Evolutionary conservation across 1,140 invertebrate genomes (phyloP).

Genomic region (Lepidurus arcticus): DNA sequence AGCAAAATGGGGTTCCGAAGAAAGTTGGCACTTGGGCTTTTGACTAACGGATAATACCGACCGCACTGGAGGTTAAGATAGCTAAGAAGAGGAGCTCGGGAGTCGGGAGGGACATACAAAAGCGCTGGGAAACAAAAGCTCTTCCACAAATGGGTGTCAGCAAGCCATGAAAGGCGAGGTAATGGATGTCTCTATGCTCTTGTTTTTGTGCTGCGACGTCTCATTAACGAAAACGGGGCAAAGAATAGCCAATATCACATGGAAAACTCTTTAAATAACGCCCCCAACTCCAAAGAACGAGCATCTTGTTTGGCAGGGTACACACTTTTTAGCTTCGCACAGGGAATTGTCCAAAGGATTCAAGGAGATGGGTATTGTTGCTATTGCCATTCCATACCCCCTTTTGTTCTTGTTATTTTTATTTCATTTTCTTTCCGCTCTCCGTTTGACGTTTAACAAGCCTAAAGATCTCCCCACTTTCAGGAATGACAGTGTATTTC

Average conservation of each 20-base stretch:
- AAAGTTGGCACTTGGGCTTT: not conserved
- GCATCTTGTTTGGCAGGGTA: not conserved
- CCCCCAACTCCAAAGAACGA: not conserved
- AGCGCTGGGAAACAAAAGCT: constrained; percentile 2
- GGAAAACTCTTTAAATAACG: not conserved
- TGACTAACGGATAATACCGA: not conserved
- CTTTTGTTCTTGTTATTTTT: too few species aligned
- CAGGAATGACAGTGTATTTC: not conserved
- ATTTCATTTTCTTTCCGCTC: too few species aligned
- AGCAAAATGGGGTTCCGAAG: not conserved
- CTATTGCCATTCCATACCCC: too few species aligned
- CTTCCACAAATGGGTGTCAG: constrained; percentile 17
- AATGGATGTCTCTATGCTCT: constrained; percentile 11
- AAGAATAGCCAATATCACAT: not conserved
- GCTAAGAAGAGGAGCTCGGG: not conserved
- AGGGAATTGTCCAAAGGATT: too few species aligned
- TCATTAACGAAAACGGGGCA: not conserved
- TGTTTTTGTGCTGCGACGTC: not conserved
- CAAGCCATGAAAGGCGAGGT: constrained; percentile 17
- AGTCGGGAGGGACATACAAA: not conserved
- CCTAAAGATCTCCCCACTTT: not conserved
- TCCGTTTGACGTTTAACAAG: too few species aligned
- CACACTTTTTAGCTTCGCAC: too few species aligned
- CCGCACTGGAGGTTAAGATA: constrained; percentile 6
- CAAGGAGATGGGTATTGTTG: too few species aligned